These are phyloP conservation scores for Grapholita molesta DNA, from an alignment of 1,140 invertebrate species.

Conservation along the genomic window DNA sequence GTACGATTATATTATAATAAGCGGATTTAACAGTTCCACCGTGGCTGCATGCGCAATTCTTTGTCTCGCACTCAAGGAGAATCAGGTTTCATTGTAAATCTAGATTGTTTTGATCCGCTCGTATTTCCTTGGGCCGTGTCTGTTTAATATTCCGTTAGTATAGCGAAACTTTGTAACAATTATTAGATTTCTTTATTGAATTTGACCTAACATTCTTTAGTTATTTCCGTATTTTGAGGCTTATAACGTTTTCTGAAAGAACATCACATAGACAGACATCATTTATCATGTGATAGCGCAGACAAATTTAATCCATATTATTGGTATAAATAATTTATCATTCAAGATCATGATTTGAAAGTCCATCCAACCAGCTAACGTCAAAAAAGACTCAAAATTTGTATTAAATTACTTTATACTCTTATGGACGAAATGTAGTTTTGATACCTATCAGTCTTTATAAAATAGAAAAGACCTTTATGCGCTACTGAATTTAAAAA, in stretches of 20 bases:
- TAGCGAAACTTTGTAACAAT: background rate
- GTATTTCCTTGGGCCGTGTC: slow-evolving; percentile 41
- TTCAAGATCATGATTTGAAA: no score
- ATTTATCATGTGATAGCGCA: no score
- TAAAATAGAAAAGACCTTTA: no score
- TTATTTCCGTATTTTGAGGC: background rate
- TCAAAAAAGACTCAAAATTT: no score
- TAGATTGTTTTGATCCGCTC: slow-evolving; percentile 54
- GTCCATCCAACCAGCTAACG: no score
- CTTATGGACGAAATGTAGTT: no score
- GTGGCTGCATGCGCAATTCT: slow-evolving; percentile 29
- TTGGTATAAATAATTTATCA: no score
- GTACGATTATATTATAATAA: slow-evolving; percentile 59
- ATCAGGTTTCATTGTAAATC: slow-evolving; percentile 63
- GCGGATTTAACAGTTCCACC: slow-evolving; percentile 47
- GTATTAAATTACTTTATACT: no score
- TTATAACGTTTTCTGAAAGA: background rate
- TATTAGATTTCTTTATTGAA: background rate
- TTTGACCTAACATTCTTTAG: slow-evolving; percentile 1
- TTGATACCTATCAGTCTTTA: no score
- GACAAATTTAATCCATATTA: no score
- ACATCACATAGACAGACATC: background rate
- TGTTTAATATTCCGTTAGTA: background rate
- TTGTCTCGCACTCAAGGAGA: slow-evolving; percentile 43
- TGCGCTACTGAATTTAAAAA: no score